A percentile compares a stretch with the other conserved stretches of the same genome.
These are phyloP conservation scores for Ochlodes sylvanus DNA, from an alignment of 2,888 invertebrate species.

Conservation along the genomic window DNA sequence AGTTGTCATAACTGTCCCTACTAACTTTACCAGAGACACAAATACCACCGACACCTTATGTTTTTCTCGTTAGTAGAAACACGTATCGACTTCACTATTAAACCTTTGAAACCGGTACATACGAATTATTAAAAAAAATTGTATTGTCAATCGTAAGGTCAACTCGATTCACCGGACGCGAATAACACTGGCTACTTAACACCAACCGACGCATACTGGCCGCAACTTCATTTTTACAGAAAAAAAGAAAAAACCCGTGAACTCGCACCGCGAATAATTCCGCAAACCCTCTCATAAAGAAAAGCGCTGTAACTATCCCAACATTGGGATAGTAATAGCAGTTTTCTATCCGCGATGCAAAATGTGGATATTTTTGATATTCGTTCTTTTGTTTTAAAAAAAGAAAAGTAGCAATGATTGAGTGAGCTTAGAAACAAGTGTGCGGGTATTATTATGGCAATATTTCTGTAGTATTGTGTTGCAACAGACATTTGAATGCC, in stretches of 20 bases:
- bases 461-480: conserved; percentile 42
- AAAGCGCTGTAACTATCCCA: conserved; percentile 27
- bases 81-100: too few relatives aligned
- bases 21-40: too few relatives aligned
- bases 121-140: too few relatives aligned
- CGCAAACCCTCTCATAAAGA: conserved; percentile 34
- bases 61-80: too few relatives aligned
- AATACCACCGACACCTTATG: too few relatives aligned
- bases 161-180: not conserved
- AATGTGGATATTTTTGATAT: conserved; percentile 38
- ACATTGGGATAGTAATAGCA: conserved; percentile 32
- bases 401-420: conserved; percentile 38
- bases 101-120: too few relatives aligned
- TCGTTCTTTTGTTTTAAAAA: conserved; percentile 35
- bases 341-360: conserved; percentile 37
- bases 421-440: conserved; percentile 39
- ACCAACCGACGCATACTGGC: not conserved
- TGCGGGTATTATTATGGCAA: conserved; percentile 36
- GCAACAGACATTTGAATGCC: conserved; percentile 40
- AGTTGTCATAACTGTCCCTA: too few relatives aligned
- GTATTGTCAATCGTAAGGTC: too few relatives aligned
- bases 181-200: conserved; percentile 7
- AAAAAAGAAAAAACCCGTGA: conserved; percentile 29
- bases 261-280: conserved; percentile 18
- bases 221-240: conserved; percentile 20